A percentile compares a stretch with the other conserved stretches of the same genome.
Evolutionary conservation across 2,888 invertebrate genomes (phyloP).

Genomic region (Machimus atricapillus): DNA sequence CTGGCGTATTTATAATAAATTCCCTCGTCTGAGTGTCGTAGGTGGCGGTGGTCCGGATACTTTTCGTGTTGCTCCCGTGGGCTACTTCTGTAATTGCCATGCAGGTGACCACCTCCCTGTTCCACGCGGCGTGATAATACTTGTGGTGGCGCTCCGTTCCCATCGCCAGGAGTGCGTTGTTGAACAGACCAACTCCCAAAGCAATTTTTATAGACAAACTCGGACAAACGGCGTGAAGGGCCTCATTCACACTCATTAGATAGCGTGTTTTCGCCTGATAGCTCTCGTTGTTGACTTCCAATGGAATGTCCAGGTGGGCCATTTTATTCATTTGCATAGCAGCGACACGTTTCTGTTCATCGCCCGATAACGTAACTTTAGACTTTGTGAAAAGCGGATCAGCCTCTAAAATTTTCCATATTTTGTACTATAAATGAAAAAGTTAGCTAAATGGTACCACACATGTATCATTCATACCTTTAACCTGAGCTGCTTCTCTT

Average conservation of each 20-base stretch:
- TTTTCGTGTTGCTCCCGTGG: slow-evolving; percentile 90
- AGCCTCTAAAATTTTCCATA: slow-evolving; percentile 79
- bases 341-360: slow-evolving; percentile 76
- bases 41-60: slow-evolving; percentile 85
- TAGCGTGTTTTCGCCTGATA: slow-evolving; percentile 74
- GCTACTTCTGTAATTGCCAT: slow-evolving; percentile 90
- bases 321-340: slow-evolving; percentile 74
- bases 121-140: slow-evolving; percentile 74
- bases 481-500: slow-evolving; percentile 74
- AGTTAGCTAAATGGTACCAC: not conserved
- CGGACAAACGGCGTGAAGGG: slow-evolving; percentile 73
- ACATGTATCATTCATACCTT: slow-evolving; percentile 69
- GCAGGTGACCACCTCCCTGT: slow-evolving; percentile 78
- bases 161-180: slow-evolving; percentile 75
- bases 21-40: slow-evolving; percentile 76
- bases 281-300: slow-evolving; percentile 68
- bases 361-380: slow-evolving; percentile 68
- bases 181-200: slow-evolving; percentile 76
- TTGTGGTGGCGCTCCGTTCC: slow-evolving; percentile 78
- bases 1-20: slow-evolving; percentile 77
- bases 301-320: slow-evolving; percentile 71
- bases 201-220: slow-evolving; percentile 81
- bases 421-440: slow-evolving; percentile 69
- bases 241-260: slow-evolving; percentile 79
- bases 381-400: slow-evolving; percentile 80